These are phyloP conservation scores for Drosophila affinis DNA, from an alignment of 2,888 invertebrate genomes.

Conservation along the genomic window DNA sequence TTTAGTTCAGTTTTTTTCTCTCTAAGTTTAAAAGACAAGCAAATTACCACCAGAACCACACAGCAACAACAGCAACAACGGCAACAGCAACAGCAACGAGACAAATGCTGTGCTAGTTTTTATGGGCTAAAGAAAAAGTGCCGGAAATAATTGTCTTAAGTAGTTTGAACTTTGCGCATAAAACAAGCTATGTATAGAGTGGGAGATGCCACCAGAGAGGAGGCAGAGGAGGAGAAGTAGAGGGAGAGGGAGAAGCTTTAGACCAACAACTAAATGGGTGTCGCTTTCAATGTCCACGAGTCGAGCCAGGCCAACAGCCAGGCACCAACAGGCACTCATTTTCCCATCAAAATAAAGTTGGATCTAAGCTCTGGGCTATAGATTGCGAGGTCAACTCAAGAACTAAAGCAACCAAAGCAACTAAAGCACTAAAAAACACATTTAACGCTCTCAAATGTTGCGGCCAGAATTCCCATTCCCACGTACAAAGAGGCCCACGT, in stretches of 20 bases:
- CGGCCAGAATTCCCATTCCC: constrained; percentile 22
- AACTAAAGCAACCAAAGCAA: constrained; percentile 7
- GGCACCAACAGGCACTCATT: constrained; percentile 8
- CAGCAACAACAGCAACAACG: neutral
- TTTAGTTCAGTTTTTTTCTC: constrained; percentile 41
- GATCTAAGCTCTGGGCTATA: constrained; percentile 27
- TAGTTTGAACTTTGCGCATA: constrained; percentile 71
- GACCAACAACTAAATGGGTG: constrained; percentile 36
- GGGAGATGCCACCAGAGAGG: constrained; percentile 6
- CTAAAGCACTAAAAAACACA: neutral
- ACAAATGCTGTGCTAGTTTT: constrained; percentile 58
- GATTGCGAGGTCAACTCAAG: constrained; percentile 30
- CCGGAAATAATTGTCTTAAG: constrained; percentile 77
- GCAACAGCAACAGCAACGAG: constrained; percentile 29
- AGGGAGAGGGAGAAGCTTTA: neutral
- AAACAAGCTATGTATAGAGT: constrained; percentile 10
- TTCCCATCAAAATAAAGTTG: constrained; percentile 15
- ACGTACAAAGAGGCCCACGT: neutral
- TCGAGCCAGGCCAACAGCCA: neutral
- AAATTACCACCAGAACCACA: constrained; percentile 41
- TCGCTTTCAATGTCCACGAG: constrained; percentile 35
- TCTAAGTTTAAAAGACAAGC: constrained; percentile 41
- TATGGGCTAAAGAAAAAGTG: constrained; percentile 64
- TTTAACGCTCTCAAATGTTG: constrained; percentile 32
- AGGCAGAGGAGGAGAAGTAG: neutral